A percentile compares a stretch with the other conserved stretches of the same genome.
These are phyloP conservation scores for Xiphorhynchus erythropygius DNA, from an alignment of 2,797 vertebrate species.

Conservation along the genomic window DNA sequence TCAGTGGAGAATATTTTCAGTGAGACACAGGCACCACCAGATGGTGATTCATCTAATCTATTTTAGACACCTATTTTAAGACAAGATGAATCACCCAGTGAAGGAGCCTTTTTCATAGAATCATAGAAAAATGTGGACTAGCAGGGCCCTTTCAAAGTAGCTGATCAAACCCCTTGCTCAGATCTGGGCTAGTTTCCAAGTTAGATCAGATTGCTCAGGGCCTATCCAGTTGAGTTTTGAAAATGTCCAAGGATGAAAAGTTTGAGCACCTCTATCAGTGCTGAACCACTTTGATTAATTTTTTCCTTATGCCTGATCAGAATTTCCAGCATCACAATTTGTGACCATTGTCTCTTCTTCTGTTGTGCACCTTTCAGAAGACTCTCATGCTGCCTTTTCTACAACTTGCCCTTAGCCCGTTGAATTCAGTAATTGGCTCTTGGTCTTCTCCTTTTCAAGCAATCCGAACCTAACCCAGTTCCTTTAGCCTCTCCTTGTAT, in stretches of 20 bases:
- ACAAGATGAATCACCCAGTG: slow-evolving; percentile 59
- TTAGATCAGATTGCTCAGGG: not conserved
- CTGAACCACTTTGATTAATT: not conserved
- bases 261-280: not conserved
- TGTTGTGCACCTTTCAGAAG: not conserved
- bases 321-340: not conserved
- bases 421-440: not conserved
- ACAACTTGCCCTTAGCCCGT: rapidly evolving
- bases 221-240: not conserved
- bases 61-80: slow-evolving; percentile 70
- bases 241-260: not conserved
- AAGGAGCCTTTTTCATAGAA: slow-evolving; percentile 34
- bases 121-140: slow-evolving; percentile 32
- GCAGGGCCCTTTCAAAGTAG: not conserved
- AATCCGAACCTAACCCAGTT: not conserved
- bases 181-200: not conserved
- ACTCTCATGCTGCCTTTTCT: not conserved
- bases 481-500: not conserved
- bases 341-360: not conserved
- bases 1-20: slow-evolving; percentile 21
- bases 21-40: slow-evolving; percentile 45
- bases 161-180: not conserved
- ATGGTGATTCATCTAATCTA: slow-evolving; percentile 69
- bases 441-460: not conserved
- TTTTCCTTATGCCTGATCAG: not conserved